Conservation (phyloP, 2,797 vertebrate species). For the Pantherophis alleghaniensis region DNA sequence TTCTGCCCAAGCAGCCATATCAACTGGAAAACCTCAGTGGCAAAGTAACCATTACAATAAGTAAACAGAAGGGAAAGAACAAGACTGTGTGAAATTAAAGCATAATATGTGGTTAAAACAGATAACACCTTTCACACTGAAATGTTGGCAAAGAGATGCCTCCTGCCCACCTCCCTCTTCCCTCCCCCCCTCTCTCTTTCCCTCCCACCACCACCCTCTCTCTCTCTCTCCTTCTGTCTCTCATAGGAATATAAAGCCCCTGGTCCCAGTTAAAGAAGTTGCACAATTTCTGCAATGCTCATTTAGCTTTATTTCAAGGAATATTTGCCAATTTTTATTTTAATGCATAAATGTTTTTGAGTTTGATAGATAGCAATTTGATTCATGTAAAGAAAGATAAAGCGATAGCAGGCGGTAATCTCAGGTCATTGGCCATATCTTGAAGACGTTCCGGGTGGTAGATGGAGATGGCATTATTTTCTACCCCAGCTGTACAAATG, state of each 20-base stretch:
- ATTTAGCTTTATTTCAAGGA: no score
- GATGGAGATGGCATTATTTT: neutral
- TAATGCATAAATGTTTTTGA: no score
- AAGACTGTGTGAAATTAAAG: neutral
- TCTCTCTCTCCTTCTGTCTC: neutral
- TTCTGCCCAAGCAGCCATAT: neutral
- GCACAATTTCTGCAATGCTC: no score
- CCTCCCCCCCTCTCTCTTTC: no score
- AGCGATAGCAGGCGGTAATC: neutral
- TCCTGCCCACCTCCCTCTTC: no score
- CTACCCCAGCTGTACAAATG: neutral
- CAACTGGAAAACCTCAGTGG: neutral
- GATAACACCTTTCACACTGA: neutral
- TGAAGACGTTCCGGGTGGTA: neutral
- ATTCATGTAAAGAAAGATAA: neutral
- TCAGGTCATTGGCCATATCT: neutral
- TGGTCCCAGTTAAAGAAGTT: no score
- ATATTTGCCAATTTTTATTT: no score
- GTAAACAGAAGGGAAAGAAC: neutral
- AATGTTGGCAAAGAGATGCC: neutral
- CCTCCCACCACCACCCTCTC: no score
- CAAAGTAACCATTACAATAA: neutral
- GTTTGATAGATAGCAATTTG: no score
- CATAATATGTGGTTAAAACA: neutral
- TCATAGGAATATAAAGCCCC: no score